Evolutionary conservation across 2,797 vertebrate species (phyloP), one percentile per base, ranked within the genome.

Genomic region (Prunella strophiata): DNA sequence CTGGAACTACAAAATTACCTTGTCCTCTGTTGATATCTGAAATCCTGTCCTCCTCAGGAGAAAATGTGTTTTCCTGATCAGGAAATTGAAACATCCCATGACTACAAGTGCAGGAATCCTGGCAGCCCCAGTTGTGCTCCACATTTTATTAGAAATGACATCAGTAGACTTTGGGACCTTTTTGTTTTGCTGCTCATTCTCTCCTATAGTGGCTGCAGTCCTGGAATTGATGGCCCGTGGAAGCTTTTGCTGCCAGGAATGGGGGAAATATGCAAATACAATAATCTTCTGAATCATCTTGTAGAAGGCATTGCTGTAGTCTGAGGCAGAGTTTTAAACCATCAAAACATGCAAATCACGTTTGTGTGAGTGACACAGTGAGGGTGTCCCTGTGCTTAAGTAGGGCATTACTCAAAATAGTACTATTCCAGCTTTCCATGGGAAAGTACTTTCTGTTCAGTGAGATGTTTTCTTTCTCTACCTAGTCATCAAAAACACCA

Each of bases 391-490:
- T 96, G 76, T 59, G 89, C 90, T 96, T 94, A 94, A 96, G 70
- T 92, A 97, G 93, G 85, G 89, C 94, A 90, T 86, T 92, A 91
- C 96, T 96, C 91, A 97, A 96, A 97, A 97, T 97, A 97, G 94
- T 96, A 78, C 89, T 38, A 91, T 94, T 91, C 66, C 92, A 89
- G 83, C 92, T 96, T 94, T 89, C 93, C 96, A 96, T 96, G 95
- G 96, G 96, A 97, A 97, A 96, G 94, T 94, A 96, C 96, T 97
- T 95, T 94, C 92, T 97, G 95, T 96, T 97, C 94, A 94, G 52
- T 7, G 40, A 94, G 80, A 96, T 94, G 83, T 97, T 97, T 96
- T 96, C 66, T 95, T 97, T 96, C 94, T 91, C 59, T 94, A 93
- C 95, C 96, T 97, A 93, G 66, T 94, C 94, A 95, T 96, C 95